Percentiles rank a stretch among this genome's conserved stretches.
Conservation (phyloP, 2,797 vertebrate genomes). For the Chelmon rostratus region DNA sequence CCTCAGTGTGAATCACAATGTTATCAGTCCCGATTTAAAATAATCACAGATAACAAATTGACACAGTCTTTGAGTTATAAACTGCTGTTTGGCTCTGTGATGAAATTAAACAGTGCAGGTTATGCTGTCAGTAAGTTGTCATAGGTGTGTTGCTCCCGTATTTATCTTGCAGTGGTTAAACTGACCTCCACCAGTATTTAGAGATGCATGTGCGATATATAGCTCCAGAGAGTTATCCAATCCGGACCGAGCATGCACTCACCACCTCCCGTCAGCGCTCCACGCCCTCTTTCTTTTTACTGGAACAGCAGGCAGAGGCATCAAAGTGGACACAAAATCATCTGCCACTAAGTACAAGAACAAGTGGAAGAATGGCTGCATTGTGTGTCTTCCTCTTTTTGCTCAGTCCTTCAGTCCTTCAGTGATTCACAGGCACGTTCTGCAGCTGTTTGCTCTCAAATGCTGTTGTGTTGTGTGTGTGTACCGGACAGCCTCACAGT, state of each 20-base stretch:
- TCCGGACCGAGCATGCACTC: conserved; percentile 20
- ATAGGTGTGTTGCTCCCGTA: too few species aligned
- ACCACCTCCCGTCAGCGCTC: conserved; percentile 28
- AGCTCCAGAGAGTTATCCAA: conserved; percentile 15
- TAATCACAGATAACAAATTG: too few species aligned
- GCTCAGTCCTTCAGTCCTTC: background rate
- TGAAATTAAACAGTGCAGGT: background rate
- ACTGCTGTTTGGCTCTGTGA: background rate
- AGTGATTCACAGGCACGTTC: background rate
- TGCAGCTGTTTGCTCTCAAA: background rate
- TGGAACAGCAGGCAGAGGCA: background rate
- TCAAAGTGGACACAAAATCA: background rate
- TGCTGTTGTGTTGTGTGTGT: background rate
- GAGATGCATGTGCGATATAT: background rate
- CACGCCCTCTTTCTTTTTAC: conserved; percentile 34
- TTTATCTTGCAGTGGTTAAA: too few species aligned
- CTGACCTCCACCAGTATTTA: too few species aligned
- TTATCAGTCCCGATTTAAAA: too few species aligned
- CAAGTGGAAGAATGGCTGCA: background rate
- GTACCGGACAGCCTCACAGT: background rate
- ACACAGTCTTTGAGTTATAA: background rate
- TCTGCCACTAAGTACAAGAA: background rate
- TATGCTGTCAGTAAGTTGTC: too few species aligned
- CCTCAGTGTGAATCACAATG: too few species aligned
- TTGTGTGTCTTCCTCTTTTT: background rate